phyloP scores from a whole-genome alignment of 2,797 vertebrate species.

The Clarias fuscus region DNA sequence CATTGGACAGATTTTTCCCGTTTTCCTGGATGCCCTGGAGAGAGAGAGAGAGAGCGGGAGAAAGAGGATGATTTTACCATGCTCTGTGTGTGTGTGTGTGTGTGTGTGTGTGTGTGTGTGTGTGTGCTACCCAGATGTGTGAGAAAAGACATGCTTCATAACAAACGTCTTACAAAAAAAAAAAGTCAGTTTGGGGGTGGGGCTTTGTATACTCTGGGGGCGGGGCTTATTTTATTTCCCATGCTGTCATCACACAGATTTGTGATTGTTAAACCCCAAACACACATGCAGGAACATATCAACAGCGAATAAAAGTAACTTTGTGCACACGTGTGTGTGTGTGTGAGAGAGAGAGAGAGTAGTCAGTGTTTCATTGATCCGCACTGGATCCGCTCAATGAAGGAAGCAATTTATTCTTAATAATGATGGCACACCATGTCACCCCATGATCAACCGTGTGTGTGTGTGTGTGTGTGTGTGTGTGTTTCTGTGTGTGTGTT shows the following conservation, averaged over 20 bases:
- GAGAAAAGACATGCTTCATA: neutral
- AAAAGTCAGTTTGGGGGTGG: too few species aligned
- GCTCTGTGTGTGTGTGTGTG: neutral
- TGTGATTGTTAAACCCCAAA: neutral
- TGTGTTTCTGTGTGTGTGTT: neutral
- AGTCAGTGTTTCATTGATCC: slow-evolving; percentile 73
- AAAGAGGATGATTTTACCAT: neutral
- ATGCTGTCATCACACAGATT: neutral
- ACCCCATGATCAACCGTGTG: slow-evolving; percentile 46
- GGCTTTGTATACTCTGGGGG: neutral
- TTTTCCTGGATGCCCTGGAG: slow-evolving; percentile 1
- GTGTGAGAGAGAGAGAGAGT: slow-evolving; percentile 37
- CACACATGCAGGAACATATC: neutral
- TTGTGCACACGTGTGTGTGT: neutral
- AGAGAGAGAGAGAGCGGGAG: neutral
- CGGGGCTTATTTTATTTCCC: neutral
- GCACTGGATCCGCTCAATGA: slow-evolving; percentile 63
- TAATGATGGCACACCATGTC: slow-evolving; percentile 62
- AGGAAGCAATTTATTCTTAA: slow-evolving; percentile 72
- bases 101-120: neutral
- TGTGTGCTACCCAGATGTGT: neutral
- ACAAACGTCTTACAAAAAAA: neutral
- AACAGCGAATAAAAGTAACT: neutral
- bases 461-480: slow-evolving; percentile 49
- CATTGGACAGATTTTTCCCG: neutral